Conservation (phyloP, 2,888 invertebrate species). For the Nysson spinosus region DNA sequence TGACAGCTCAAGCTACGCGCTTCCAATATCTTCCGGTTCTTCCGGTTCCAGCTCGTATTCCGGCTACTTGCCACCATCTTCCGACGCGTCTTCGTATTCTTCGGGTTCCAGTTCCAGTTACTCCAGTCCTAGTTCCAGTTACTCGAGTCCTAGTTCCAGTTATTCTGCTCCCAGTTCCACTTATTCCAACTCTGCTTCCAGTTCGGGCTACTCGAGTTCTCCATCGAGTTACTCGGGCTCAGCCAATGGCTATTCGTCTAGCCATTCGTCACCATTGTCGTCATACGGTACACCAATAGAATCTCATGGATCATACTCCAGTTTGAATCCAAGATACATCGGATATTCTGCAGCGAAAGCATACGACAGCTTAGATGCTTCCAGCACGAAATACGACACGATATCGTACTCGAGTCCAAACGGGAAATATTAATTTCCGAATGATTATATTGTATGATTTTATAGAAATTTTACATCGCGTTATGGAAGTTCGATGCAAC, state of each 20-base stretch:
- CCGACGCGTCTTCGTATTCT: constrained; percentile 51
- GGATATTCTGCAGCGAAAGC: constrained; percentile 59
- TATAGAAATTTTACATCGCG: too few relatives aligned
- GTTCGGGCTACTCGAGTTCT: constrained; percentile 41
- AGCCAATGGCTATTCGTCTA: constrained; percentile 46
- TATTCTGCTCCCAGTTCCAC: constrained; percentile 33
- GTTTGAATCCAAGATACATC: constrained; percentile 64
- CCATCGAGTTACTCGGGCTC: constrained; percentile 48
- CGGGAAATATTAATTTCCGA: constrained; percentile 63
- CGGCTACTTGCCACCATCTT: constrained; percentile 64
- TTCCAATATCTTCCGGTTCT: constrained; percentile 59
- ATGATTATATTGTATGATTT: too few relatives aligned
- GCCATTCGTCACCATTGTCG: constrained; percentile 57
- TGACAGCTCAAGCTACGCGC: constrained; percentile 63
- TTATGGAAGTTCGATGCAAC: too few relatives aligned
- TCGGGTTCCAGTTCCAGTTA: constrained; percentile 48
- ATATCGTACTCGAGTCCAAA: constrained; percentile 73
- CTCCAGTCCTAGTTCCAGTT: constrained; percentile 22
- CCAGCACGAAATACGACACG: constrained; percentile 70
- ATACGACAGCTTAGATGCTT: constrained; percentile 50
- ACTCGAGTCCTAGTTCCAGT: constrained; percentile 29
- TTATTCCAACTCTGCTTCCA: constrained; percentile 43
- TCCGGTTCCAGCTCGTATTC: constrained; percentile 40
- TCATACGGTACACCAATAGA: constrained; percentile 61
- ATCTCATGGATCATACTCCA: constrained; percentile 66